phyloP scores from a whole-genome alignment of 2,888 invertebrate genomes.

The Nebria salina region DNA sequence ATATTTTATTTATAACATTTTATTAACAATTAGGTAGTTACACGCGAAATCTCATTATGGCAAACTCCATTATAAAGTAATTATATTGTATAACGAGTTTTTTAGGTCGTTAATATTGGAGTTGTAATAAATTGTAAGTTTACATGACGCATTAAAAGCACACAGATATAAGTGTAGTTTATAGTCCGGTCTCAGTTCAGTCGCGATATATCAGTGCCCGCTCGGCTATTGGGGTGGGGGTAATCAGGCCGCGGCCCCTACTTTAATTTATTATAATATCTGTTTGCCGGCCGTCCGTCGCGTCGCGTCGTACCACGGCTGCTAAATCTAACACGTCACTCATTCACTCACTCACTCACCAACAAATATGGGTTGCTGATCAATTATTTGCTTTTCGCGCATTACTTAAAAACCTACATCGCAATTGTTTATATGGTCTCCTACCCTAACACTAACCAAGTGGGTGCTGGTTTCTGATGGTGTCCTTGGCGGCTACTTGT shows the following conservation, averaged over 20 bases:
- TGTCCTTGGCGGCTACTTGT: not conserved
- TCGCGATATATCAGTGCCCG: slow-evolving; percentile 48
- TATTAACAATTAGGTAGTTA: slow-evolving; percentile 51
- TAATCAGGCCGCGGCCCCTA: slow-evolving; percentile 51
- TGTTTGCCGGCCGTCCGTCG: slow-evolving; percentile 51
- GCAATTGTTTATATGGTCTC: too few relatives aligned
- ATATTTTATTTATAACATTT: slow-evolving; percentile 51
- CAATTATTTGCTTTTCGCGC: too few relatives aligned
- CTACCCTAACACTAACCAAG: too few relatives aligned
- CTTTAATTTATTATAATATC: slow-evolving; percentile 53
- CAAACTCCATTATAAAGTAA: slow-evolving; percentile 53
- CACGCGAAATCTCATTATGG: slow-evolving; percentile 53
- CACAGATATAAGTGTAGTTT: slow-evolving; percentile 45
- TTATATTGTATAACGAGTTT: slow-evolving; percentile 53
- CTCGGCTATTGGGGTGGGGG: slow-evolving; percentile 36
- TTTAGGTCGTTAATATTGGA: slow-evolving; percentile 52
- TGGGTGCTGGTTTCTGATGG: not conserved
- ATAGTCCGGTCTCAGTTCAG: slow-evolving; percentile 52
- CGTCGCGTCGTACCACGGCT: not conserved
- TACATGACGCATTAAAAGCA: slow-evolving; percentile 60
- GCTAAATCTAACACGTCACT: not conserved
- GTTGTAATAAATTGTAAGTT: slow-evolving; percentile 57
- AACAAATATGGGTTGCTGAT: too few relatives aligned
- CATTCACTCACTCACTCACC: too few relatives aligned
- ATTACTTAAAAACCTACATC: too few relatives aligned